Base-by-base conservation (phyloP, 1,140 invertebrate genomes). In the Neoseiulus cucumeris region DNA sequence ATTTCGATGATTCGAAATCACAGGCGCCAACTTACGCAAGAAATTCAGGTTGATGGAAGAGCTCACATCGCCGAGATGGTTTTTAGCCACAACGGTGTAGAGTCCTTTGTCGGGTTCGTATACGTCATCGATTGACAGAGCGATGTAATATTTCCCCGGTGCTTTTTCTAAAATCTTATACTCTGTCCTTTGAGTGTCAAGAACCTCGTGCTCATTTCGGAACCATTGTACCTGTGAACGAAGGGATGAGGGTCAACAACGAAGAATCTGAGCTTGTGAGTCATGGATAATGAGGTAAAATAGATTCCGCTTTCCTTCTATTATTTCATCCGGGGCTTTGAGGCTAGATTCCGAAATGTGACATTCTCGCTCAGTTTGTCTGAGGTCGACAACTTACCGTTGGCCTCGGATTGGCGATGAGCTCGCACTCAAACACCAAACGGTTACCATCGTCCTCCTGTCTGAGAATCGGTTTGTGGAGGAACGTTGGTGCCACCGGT, bases 31-130 rank as follows among this genome's bases (percentile, higher is more conserved):
- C 89, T 91, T 79, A 95, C 91, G 89, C 77, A 89, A 92, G 77
- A 98, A 96, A 82, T 97, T 97, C 73, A 98, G 84, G 77, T 95
- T 97, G 77, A 98, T 96, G 72, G 91, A 95, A 69, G 92, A 92
- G 67, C 91, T 87, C 73, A 96, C 91, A 82, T 97, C 92, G 74
- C 93, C 93, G 80, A 90, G 88, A 78, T 89, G 91, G 78, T 97
- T 98, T 78, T 91, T 93, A 70, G 93, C 93, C 77, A 91, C 91
- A 73, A 97, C 91, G 79, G 93, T 93, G 80, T 98, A 98, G 65
- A 93, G 84, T 72, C 93, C 93, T 68, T 90, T 91, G 77, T 98
- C 93, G 25, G 84, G 85, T 82, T 95, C 91, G 76, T 92, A 85
- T 70, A 96, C 92, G 76, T 94, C 89, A 75, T 92, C 87, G 71